phyloP scores from a whole-genome alignment of 2,113 vertebrate species.

The Chrysochloris asiatica region DNA sequence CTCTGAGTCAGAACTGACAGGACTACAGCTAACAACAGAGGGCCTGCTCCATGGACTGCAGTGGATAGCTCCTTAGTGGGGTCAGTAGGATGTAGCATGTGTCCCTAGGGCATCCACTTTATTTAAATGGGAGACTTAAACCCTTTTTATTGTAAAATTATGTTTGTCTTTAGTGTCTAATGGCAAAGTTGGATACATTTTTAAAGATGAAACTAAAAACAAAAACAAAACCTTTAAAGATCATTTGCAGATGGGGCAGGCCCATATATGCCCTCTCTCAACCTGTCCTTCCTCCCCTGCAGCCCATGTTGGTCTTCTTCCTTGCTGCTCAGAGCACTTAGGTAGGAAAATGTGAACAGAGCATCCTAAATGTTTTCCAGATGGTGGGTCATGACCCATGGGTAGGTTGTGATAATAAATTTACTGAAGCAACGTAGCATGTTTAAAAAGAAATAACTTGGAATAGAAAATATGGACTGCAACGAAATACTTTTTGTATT shows the following conservation, averaged over 20 bases:
- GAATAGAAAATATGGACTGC: not conserved
- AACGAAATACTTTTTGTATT: conserved; percentile 10
- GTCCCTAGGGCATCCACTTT: not conserved
- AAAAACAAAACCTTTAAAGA: not conserved
- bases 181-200: not conserved
- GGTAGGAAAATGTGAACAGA: not conserved
- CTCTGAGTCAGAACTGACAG: not conserved
- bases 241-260: not conserved
- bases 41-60: not conserved
- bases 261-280: not conserved
- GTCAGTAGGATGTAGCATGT: not conserved
- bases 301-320: not conserved
- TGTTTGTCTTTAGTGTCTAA: not conserved
- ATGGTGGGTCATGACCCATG: not conserved
- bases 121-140: not conserved
- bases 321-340: not conserved
- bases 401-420: conserved; percentile 47
- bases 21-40: not conserved
- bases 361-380: conserved; percentile 22
- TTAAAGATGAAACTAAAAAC: conserved; percentile 12
- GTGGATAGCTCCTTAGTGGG: not conserved
- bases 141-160: not conserved
- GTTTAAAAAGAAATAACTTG: conserved; percentile 3
- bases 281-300: too few species aligned
- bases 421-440: not conserved